Conservation (phyloP, 2,797 vertebrate species). For the Ara ararauna region DNA sequence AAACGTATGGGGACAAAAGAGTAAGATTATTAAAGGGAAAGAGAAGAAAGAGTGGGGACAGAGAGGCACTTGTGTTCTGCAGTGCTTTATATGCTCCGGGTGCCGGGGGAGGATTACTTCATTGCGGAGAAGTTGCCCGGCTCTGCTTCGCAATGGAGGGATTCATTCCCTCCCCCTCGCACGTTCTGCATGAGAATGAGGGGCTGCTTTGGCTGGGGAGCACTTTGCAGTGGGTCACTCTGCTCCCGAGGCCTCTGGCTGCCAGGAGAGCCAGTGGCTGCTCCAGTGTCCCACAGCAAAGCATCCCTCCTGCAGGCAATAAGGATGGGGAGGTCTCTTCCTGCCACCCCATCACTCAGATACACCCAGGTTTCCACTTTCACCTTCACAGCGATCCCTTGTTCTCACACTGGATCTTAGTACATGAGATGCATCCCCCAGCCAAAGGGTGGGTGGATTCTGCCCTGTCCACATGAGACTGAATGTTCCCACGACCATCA, state of each 20-base stretch:
- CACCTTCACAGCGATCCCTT: background rate
- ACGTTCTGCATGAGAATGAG: background rate
- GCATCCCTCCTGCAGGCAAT: background rate
- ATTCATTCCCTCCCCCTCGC: background rate
- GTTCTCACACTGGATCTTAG: background rate
- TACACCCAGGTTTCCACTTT: background rate
- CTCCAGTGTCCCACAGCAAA: background rate
- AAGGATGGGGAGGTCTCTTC: background rate
- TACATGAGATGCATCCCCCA: background rate
- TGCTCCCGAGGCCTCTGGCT: background rate
- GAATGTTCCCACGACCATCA: background rate
- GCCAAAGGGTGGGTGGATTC: background rate
- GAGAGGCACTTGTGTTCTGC: slow-evolving; percentile 33
- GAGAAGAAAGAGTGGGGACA: slow-evolving; percentile 34
- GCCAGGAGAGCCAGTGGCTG: background rate
- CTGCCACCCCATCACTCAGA: background rate
- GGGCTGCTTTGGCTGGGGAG: background rate
- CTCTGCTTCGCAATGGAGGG: background rate
- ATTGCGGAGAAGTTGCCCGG: background rate
- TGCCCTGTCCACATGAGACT: background rate
- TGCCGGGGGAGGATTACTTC: background rate
- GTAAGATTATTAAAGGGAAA: background rate
- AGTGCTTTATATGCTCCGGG: background rate
- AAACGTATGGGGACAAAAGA: slow-evolving; percentile 44
- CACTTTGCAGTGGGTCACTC: background rate